Conservation (phyloP, 2,113 vertebrate species). For the Cariama cristata region DNA sequence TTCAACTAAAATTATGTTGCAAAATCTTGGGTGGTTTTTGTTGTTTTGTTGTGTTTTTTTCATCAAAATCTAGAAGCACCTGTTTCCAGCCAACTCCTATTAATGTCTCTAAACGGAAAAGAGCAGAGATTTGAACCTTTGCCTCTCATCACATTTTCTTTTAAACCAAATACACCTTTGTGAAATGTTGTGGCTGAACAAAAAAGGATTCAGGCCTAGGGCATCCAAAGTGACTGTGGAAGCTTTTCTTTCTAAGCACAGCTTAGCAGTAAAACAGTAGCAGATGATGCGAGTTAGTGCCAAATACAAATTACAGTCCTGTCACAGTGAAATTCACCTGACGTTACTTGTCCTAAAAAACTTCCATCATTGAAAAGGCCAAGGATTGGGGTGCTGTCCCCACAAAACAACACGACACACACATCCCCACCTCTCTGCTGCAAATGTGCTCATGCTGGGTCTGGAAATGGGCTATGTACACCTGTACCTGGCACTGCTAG, state of each 20-base stretch:
- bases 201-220: neutral
- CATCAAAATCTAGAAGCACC: neutral
- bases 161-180: neutral
- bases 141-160: neutral
- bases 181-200: neutral
- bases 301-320: neutral
- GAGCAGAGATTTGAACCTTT: neutral
- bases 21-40: neutral
- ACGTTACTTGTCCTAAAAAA: neutral
- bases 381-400: neutral
- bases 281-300: neutral
- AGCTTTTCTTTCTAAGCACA: neutral
- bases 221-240: neutral
- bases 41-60: neutral
- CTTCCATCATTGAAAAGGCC: neutral
- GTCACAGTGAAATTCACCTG: neutral
- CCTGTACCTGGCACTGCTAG: neutral
- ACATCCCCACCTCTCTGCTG: neutral
- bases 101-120: neutral
- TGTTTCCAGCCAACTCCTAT: neutral
- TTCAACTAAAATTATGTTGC: neutral
- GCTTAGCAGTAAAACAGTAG: neutral
- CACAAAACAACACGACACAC: neutral
- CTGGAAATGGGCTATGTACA: neutral
- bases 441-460: accelerated